These are phyloP conservation scores for Eulemur rubriventer DNA, from an alignment of 2,797 vertebrate genomes.

Conservation along the genomic window DNA sequence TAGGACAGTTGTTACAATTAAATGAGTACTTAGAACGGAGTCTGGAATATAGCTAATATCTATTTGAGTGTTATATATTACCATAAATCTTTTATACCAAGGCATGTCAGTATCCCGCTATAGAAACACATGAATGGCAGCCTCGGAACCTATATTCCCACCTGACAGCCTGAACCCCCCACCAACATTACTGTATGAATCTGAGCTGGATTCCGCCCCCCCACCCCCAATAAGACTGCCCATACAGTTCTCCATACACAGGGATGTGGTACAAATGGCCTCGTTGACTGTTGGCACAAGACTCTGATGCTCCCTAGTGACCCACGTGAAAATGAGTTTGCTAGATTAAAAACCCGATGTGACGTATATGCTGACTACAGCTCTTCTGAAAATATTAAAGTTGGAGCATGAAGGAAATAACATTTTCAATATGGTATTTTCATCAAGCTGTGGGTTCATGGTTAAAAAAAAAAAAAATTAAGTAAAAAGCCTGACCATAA, in stretches of 20 bases:
- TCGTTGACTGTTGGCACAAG: neutral
- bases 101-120: neutral
- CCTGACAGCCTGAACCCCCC: neutral
- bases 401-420: neutral
- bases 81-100: neutral
- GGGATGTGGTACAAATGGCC: neutral
- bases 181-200: neutral
- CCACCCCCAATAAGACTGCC: neutral
- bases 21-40: neutral
- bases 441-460: neutral
- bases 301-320: neutral
- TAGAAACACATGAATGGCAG: neutral
- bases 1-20: neutral
- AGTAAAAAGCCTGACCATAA: neutral
- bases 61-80: neutral
- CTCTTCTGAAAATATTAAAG: constrained; percentile 44
- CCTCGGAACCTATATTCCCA: neutral
- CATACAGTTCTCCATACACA: neutral
- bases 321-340: neutral
- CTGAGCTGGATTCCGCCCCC: neutral
- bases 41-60: neutral
- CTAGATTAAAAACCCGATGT: neutral
- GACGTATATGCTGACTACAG: neutral
- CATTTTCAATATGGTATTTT: constrained; percentile 13
- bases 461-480: neutral